These are phyloP conservation scores for Euborellia annulipes DNA, from an alignment of 1,140 invertebrate species.

Conservation along the genomic window DNA sequence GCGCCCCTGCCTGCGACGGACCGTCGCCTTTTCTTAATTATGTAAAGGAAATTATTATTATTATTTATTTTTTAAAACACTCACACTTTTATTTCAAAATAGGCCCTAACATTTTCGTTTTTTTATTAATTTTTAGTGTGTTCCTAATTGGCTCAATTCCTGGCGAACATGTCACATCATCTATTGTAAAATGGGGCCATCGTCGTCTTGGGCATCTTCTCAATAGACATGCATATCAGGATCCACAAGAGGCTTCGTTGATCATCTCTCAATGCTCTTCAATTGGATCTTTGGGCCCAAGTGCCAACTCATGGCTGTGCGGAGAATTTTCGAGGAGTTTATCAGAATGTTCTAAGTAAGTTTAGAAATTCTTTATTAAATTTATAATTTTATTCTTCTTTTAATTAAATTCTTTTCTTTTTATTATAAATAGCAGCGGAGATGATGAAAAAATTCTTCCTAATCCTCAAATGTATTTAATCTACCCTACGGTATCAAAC, in stretches of 20 bases:
- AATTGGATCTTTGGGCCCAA: slow-evolving; percentile 67
- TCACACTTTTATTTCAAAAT: no score
- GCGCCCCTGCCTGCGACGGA: no score
- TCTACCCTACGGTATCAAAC: slow-evolving; percentile 63
- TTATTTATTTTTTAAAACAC: no score
- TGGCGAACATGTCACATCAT: slow-evolving; percentile 48
- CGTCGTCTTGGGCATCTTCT: slow-evolving; percentile 46
- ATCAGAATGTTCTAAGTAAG: slow-evolving; percentile 24
- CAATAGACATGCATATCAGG: slow-evolving; percentile 40
- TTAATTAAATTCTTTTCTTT: no score
- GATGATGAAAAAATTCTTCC: no score
- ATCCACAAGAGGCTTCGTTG: slow-evolving; percentile 39
- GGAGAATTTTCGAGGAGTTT: slow-evolving; percentile 42
- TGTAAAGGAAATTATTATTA: no score
- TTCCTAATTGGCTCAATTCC: slow-evolving; percentile 73
- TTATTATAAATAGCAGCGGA: no score
- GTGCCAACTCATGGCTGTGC: slow-evolving; percentile 49
- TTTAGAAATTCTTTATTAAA: no score
- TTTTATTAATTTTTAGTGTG: slow-evolving; percentile 40
- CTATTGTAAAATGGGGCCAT: slow-evolving; percentile 50
- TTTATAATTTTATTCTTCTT: no score
- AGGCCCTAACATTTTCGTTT: no score
- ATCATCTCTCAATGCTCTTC: slow-evolving; percentile 77
- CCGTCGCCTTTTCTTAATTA: no score
- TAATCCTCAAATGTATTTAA: slow-evolving; percentile 26